Conservation (phyloP, 2,888 invertebrate species). For the Hyposoter dolosus region DNA sequence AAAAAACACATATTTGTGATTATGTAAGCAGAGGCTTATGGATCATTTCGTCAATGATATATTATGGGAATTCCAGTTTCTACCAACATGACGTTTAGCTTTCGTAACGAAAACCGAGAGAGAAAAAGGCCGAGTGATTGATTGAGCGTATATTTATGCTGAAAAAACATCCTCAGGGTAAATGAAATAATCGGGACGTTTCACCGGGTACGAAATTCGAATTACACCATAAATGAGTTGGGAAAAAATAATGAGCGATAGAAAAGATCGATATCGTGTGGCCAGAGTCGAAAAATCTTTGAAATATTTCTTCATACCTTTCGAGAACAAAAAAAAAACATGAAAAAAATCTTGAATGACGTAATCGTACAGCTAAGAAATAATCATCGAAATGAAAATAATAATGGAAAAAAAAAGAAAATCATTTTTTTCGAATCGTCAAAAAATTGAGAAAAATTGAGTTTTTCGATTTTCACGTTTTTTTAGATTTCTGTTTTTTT, state of each 20-base stretch:
- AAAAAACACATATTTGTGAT: background rate
- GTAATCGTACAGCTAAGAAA: too few species aligned
- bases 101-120: background rate
- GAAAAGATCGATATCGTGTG: too few species aligned
- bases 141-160: background rate
- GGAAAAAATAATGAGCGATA: background rate
- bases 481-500: too few species aligned
- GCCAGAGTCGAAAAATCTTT: too few species aligned
- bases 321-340: too few species aligned
- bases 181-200: background rate
- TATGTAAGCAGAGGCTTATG: background rate
- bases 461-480: too few species aligned
- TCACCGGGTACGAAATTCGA: background rate
- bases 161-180: background rate
- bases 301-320: too few species aligned
- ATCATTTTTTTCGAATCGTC: too few species aligned
- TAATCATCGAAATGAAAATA: too few species aligned
- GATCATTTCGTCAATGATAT: background rate
- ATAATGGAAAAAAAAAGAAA: too few species aligned
- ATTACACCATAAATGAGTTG: background rate
- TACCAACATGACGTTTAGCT: background rate
- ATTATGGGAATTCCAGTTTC: background rate
- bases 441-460: too few species aligned
- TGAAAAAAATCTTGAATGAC: too few species aligned
- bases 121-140: background rate